A percentile compares a stretch with the other conserved stretches of the same genome.
Evolutionary conservation across 2,888 invertebrate genomes (phyloP).

Genomic region (Cantharis lateralis): DNA sequence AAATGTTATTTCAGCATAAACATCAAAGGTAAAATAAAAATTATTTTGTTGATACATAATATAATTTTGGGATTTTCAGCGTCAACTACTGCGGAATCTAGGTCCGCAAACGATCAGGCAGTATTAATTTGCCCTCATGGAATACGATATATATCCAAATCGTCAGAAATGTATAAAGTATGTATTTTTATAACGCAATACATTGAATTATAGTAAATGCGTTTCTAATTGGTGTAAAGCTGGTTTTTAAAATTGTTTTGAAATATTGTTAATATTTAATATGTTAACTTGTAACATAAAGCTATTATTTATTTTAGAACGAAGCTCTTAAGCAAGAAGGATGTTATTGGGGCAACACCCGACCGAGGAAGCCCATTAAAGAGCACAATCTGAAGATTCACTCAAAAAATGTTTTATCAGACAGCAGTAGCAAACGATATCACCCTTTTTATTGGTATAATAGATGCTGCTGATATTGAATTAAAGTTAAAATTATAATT

Average conservation of each 20-base stretch:
- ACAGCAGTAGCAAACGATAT: conserved; percentile 22
- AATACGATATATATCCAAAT: conserved; percentile 46
- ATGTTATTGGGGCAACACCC: conserved; percentile 49
- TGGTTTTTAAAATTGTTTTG: no score
- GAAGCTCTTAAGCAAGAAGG: conserved; percentile 43
- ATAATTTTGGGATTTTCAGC: conserved; percentile 29
- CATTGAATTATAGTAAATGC: no score
- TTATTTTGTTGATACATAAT: neutral
- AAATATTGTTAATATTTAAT: no score
- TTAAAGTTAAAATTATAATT: neutral
- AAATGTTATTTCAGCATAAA: conserved; percentile 68
- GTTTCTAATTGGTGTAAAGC: no score
- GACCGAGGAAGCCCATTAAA: conserved; percentile 41
- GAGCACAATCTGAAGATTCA: conserved; percentile 39
- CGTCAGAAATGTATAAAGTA: conserved; percentile 45
- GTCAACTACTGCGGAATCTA: conserved; percentile 24
- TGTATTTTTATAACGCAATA: conserved; percentile 27
- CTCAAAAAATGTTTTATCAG: neutral
- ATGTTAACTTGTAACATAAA: no score
- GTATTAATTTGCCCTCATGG: conserved; percentile 52
- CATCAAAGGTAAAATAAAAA: conserved; percentile 59
- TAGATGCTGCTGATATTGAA: conserved; percentile 29
- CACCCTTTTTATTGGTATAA: conserved; percentile 36
- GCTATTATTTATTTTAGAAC: conserved; percentile 16
- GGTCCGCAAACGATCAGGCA: conserved; percentile 42